A percentile compares a stretch with the other conserved stretches of the same genome.
Evolutionary conservation across 2,888 invertebrate genomes (phyloP).

Genomic region (Drosophila atroscutellata): DNA sequence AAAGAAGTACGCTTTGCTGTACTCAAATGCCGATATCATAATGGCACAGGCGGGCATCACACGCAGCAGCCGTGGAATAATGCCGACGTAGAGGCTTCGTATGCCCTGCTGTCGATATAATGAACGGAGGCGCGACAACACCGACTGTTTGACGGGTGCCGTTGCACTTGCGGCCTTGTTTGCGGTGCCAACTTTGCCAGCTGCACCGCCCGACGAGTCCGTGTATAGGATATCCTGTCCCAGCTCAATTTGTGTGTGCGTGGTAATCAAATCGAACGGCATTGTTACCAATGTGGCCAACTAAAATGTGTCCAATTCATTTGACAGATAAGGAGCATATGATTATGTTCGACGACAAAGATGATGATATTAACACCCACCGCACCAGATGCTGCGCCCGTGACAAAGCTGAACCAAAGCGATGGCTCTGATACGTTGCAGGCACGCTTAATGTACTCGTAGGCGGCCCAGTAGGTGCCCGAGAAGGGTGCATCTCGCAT

Average conservation of each 20-base stretch:
- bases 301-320: constrained; percentile 26
- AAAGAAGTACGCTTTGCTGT: constrained; percentile 70
- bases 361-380: constrained; percentile 44
- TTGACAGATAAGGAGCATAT: not conserved
- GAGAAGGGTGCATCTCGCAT: constrained; percentile 72
- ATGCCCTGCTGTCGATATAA: constrained; percentile 63
- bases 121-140: constrained; percentile 39
- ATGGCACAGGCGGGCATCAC: constrained; percentile 74
- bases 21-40: constrained; percentile 73
- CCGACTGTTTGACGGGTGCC: constrained; percentile 24
- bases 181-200: not conserved
- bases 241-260: constrained; percentile 68
- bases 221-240: constrained; percentile 65
- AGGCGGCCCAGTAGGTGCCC: constrained; percentile 96
- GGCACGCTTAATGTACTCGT: constrained; percentile 89
- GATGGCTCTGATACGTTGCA: constrained; percentile 84
- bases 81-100: constrained; percentile 59
- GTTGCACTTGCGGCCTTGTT: not conserved
- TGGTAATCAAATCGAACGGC: constrained; percentile 70
- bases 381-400: constrained; percentile 65
- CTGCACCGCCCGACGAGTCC: constrained; percentile 9
- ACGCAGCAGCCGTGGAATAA: constrained; percentile 65
- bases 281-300: constrained; percentile 71
- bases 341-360: not conserved
- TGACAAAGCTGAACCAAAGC: constrained; percentile 59